Percentiles rank a stretch among this genome's conserved stretches.
Conservation (phyloP, 2,113 vertebrate species). For the Phoenicopterus ruber region DNA sequence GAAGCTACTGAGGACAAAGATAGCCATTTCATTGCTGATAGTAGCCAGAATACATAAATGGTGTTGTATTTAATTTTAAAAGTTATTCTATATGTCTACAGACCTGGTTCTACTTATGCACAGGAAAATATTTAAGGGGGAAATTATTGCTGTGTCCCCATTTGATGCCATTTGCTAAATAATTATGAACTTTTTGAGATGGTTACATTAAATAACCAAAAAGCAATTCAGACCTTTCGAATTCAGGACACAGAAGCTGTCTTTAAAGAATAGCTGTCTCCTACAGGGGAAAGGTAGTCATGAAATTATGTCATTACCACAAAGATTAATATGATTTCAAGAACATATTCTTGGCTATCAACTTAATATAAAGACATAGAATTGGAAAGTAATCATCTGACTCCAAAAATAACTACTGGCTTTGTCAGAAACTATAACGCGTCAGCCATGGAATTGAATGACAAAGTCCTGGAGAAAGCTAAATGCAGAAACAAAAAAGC, state of each 20-base stretch:
- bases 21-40: neutral
- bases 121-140: neutral
- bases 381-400: neutral
- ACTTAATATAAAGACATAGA: neutral
- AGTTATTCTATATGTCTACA: neutral
- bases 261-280: neutral
- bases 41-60: neutral
- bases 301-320: slow-evolving; percentile 1
- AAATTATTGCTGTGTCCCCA: neutral
- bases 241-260: neutral
- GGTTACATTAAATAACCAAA: neutral
- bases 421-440: neutral
- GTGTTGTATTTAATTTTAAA: neutral
- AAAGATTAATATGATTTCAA: slow-evolving; percentile 33
- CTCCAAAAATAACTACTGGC: neutral
- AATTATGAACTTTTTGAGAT: neutral
- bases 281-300: neutral
- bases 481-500: neutral
- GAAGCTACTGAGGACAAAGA: neutral
- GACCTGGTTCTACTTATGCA: neutral
- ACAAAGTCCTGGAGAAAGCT: neutral
- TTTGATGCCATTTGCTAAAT: neutral
- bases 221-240: neutral
- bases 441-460: neutral
- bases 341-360: neutral